A percentile compares a stretch with the other conserved stretches of the same genome.
phyloP scores from a whole-genome alignment of 1,140 invertebrate genomes.

The Lutraria rhynchaena region DNA sequence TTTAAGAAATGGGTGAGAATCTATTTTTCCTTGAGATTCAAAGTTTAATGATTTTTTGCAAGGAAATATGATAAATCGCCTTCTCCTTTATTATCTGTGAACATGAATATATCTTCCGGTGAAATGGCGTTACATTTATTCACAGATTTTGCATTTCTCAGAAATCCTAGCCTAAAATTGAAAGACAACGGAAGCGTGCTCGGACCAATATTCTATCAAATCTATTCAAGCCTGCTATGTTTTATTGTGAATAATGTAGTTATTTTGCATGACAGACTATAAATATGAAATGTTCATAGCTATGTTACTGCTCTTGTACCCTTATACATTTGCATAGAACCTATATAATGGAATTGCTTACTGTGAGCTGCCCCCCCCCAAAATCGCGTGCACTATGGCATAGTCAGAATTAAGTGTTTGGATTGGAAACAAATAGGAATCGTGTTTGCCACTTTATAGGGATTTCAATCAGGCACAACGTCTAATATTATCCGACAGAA shows the following conservation, averaged over 20 bases:
- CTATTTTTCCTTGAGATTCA: no score
- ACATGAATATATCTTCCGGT: no score
- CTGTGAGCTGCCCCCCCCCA: conserved; percentile 6
- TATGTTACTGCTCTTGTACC: conserved; percentile 40
- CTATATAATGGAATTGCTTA: conserved; percentile 36
- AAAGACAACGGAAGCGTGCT: conserved; percentile 3
- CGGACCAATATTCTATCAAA: neutral
- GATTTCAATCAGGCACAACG: conserved; percentile 50
- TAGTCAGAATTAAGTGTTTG: conserved; percentile 32
- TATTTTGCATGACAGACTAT: conserved; percentile 15
- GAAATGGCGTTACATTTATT: no score
- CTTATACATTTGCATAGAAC: conserved; percentile 19
- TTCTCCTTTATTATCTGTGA: no score
- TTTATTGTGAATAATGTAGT: conserved; percentile 40
- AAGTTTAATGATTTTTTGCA: no score
- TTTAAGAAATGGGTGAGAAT: no score
- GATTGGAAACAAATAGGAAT: conserved; percentile 59
- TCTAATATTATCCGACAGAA: conserved; percentile 59
- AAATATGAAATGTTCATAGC: conserved; percentile 38
- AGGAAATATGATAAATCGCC: no score
- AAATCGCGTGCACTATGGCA: conserved; percentile 34
- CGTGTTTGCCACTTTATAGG: conserved; percentile 57
- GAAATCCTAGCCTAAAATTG: conserved; percentile 15
- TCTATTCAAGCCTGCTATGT: neutral
- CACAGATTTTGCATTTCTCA: neutral